Conservation (phyloP, 2,113 vertebrate genomes). For the Telmatochromis brichardi region DNA sequence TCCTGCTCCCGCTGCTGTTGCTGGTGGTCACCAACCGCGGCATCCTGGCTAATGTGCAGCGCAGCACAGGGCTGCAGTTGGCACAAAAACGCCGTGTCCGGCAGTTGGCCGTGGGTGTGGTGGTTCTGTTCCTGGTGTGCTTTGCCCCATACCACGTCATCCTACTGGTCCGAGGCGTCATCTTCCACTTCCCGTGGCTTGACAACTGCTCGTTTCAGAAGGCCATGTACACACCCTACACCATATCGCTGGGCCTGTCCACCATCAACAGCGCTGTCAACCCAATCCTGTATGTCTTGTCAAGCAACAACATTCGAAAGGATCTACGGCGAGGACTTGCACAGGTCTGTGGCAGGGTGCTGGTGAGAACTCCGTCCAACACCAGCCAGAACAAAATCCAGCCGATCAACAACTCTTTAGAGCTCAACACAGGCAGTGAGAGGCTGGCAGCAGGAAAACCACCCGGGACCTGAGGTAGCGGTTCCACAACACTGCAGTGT, state of each 20-base stretch:
- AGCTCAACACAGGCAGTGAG: neutral
- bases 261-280: constrained; percentile 79
- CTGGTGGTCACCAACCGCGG: constrained; percentile 72
- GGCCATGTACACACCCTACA: constrained; percentile 63
- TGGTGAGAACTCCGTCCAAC: neutral
- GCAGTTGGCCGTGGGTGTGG: constrained; percentile 61
- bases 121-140: constrained; percentile 80
- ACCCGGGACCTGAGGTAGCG: neutral
- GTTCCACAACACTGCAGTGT: neutral
- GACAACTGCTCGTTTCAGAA: constrained; percentile 60
- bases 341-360: constrained; percentile 16
- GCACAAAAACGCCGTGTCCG: constrained; percentile 74
- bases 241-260: constrained; percentile 75
- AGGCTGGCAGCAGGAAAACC: neutral
- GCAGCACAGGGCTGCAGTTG: constrained; percentile 61
- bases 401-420: neutral
- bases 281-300: constrained; percentile 82
- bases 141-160: constrained; percentile 84
- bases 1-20: constrained; percentile 70
- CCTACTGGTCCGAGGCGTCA: constrained; percentile 66
- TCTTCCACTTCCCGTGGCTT: constrained; percentile 43
- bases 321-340: constrained; percentile 55
- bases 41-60: constrained; percentile 62
- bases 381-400: constrained; percentile 34
- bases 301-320: constrained; percentile 70